A percentile compares a stretch with the other conserved stretches of the same genome.
Evolutionary conservation across 2,113 vertebrate species (phyloP).

Genomic region (Alethe castanea): DNA sequence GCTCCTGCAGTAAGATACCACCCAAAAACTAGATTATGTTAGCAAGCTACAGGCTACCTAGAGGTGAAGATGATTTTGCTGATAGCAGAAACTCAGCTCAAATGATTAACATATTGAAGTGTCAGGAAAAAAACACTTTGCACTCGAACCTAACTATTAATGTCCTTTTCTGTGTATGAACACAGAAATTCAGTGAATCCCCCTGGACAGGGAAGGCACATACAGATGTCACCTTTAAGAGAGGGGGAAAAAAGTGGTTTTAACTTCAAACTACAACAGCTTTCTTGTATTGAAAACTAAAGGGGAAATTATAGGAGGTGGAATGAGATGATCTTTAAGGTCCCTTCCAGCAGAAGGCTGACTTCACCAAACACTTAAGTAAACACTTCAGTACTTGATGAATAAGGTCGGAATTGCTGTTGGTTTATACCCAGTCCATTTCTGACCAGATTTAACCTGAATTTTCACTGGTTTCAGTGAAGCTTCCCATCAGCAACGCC

Average conservation of each 20-base stretch:
- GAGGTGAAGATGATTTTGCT: conserved; percentile 20
- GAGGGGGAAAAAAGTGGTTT: not conserved
- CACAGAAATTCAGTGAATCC: not conserved
- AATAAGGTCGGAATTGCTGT: not conserved
- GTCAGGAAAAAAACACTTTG: not conserved
- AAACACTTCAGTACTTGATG: not conserved
- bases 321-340: not conserved
- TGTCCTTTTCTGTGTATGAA: not conserved
- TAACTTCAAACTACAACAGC: not conserved
- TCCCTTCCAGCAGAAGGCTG: not conserved
- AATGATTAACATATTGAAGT: not conserved
- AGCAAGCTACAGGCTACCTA: not conserved
- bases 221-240: not conserved
- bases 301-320: not conserved
- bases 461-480: not conserved
- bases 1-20: not conserved
- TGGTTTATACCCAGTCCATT: not conserved
- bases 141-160: not conserved
- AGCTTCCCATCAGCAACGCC: not conserved
- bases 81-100: not conserved
- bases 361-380: not conserved
- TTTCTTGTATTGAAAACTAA: not conserved
- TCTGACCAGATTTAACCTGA: not conserved
- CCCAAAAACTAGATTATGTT: not conserved
- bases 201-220: not conserved